Evolutionary conservation across 2,113 vertebrate genomes (phyloP).

Genomic region (Notothenia rossii): DNA sequence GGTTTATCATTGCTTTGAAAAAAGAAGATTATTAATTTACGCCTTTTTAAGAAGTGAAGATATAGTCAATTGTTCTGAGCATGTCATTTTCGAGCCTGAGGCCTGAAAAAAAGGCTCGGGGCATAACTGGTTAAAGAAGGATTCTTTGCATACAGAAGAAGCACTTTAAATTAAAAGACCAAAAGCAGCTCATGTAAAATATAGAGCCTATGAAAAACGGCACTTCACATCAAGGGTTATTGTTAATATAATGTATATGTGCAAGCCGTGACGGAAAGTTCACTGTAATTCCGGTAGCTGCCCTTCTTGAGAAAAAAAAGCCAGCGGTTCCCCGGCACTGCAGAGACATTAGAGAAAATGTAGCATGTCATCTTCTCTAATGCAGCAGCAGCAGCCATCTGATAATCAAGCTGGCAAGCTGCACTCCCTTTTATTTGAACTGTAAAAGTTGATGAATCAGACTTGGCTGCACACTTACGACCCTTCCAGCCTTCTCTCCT

Average conservation of each 20-base stretch:
- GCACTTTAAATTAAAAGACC: background rate
- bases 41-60: no score
- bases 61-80: no score
- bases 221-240: background rate
- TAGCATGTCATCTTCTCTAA: slow-evolving; percentile 65
- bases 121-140: background rate
- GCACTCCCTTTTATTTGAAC: slow-evolving; percentile 70
- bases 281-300: slow-evolving; percentile 23
- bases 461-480: slow-evolving; percentile 59
- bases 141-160: background rate
- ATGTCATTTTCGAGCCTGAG: no score
- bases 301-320: slow-evolving; percentile 15
- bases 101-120: no score
- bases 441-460: slow-evolving; percentile 77
- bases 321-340: slow-evolving; percentile 14
- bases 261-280: slow-evolving; percentile 6
- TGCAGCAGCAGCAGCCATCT: slow-evolving; percentile 63
- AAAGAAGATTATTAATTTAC: no score
- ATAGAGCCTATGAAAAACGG: slow-evolving; percentile 18
- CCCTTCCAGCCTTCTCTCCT: slow-evolving; percentile 38
- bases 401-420: slow-evolving; percentile 74
- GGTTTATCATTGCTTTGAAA: no score
- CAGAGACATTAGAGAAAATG: slow-evolving; percentile 64
- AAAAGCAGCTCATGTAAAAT: slow-evolving; percentile 8
- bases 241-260: slow-evolving; percentile 25